Percentiles rank a stretch among this genome's conserved stretches.
Conservation (phyloP, 2,888 invertebrate species). For the Stomorhina lunata region DNA sequence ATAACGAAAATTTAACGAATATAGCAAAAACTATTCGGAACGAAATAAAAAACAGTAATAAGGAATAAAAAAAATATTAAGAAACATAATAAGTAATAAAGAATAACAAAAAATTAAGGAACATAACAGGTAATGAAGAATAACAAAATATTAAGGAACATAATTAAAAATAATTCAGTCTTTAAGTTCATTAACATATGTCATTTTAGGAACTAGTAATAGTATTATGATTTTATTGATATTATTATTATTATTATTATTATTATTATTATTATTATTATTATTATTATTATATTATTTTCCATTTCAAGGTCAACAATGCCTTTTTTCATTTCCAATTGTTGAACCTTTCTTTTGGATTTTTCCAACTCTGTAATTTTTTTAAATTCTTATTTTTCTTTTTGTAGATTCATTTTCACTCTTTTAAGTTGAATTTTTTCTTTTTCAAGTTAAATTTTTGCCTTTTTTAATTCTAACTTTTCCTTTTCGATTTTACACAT, state of each 20-base stretch:
- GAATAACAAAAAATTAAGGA: background rate
- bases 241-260: background rate
- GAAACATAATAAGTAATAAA: background rate
- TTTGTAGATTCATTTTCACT: background rate
- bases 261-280: background rate
- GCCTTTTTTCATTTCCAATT: background rate
- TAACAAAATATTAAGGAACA: background rate
- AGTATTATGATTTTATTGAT: background rate
- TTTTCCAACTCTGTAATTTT: background rate
- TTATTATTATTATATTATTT: background rate
- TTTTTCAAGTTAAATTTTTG: background rate
- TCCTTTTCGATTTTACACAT: background rate
- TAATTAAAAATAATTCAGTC: background rate
- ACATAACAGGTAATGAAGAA: background rate
- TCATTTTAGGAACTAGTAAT: background rate
- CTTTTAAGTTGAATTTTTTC: background rate
- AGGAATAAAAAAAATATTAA: background rate
- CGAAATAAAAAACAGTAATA: background rate
- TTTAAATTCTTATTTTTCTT: background rate
- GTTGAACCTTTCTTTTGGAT: background rate
- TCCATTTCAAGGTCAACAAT: background rate
- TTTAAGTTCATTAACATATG: background rate
- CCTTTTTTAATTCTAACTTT: background rate
- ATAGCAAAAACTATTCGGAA: background rate
- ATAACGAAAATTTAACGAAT: background rate